A percentile compares a stretch with the other conserved stretches of the same genome.
Evolutionary conservation across 2,888 invertebrate genomes (phyloP).

Genomic region (Eupithecia inturbata): DNA sequence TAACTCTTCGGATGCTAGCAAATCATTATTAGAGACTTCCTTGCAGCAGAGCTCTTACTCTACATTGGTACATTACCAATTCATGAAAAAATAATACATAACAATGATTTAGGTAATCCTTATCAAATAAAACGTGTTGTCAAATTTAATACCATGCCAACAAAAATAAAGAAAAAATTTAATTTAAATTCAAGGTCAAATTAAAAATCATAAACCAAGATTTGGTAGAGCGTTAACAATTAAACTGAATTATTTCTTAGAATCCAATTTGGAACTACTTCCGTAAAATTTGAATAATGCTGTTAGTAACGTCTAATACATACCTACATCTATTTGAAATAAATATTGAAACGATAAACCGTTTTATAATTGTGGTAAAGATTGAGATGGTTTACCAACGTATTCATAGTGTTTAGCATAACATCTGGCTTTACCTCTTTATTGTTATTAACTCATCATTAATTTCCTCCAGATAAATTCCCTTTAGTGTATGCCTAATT

Average conservation of each 20-base stretch:
- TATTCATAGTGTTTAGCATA: conserved; percentile 2
- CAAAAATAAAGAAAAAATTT: conserved; percentile 44
- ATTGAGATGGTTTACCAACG: background rate
- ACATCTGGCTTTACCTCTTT: background rate
- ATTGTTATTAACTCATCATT: background rate
- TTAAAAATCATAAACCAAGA: conserved; percentile 46
- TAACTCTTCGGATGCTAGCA: background rate
- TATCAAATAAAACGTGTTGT: conserved; percentile 8
- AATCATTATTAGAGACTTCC: background rate
- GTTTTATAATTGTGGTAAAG: background rate
- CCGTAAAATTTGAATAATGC: conserved; percentile 47
- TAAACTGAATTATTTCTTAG: conserved; percentile 42
- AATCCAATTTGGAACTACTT: conserved; percentile 46
- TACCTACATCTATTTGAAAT: conserved; percentile 31
- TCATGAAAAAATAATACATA: background rate
- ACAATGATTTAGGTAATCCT: background rate
- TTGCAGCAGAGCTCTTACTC: background rate
- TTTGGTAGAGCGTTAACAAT: conserved; percentile 44
- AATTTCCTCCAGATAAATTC: conserved; percentile 15
- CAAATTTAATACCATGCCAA: conserved; percentile 28
- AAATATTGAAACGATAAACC: conserved; percentile 20
- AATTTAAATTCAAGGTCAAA: conserved; percentile 46
- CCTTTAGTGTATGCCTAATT: conserved; percentile 18
- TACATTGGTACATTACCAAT: background rate
- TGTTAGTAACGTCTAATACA: conserved; percentile 31